Percentiles rank a stretch among this genome's conserved stretches.
Evolutionary conservation across 1,140 invertebrate species (phyloP).

Genomic region (Temnothorax curvispinosus): DNA sequence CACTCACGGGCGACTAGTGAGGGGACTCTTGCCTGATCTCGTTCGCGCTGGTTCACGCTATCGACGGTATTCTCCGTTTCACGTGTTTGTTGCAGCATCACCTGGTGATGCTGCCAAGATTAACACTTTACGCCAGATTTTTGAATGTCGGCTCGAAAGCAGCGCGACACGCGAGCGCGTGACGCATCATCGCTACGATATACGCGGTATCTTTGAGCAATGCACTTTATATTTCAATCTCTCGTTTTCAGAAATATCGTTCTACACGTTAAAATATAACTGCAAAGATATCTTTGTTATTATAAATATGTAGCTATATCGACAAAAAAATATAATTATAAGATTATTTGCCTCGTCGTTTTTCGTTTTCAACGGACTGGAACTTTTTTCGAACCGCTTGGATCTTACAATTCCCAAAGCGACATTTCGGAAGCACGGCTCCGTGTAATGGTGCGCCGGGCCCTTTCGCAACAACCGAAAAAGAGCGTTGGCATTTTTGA

Average conservation of each 20-base stretch:
- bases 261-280: background rate
- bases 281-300: background rate
- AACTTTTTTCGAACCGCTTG: conserved; percentile 46
- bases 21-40: conserved; percentile 66
- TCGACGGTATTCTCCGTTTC: background rate
- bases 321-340: background rate
- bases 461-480: conserved; percentile 29
- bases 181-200: background rate
- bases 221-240: background rate
- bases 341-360: conserved; percentile 73
- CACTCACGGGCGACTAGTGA: conserved; percentile 78
- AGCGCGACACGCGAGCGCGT: background rate
- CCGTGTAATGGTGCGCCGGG: conserved; percentile 43
- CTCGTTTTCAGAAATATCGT: background rate
- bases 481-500: conserved; percentile 69
- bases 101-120: background rate
- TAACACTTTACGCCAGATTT: conserved; percentile 31
- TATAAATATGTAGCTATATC: background rate
- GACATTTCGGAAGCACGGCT: conserved; percentile 55
- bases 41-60: conserved; percentile 35
- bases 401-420: background rate
- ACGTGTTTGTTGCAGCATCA: background rate
- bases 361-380: conserved; percentile 71
- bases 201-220: background rate
- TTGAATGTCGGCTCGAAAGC: conserved; percentile 20